These are phyloP conservation scores for Micrasema minimum DNA, from an alignment of 1,140 invertebrate genomes.

Conservation along the genomic window DNA sequence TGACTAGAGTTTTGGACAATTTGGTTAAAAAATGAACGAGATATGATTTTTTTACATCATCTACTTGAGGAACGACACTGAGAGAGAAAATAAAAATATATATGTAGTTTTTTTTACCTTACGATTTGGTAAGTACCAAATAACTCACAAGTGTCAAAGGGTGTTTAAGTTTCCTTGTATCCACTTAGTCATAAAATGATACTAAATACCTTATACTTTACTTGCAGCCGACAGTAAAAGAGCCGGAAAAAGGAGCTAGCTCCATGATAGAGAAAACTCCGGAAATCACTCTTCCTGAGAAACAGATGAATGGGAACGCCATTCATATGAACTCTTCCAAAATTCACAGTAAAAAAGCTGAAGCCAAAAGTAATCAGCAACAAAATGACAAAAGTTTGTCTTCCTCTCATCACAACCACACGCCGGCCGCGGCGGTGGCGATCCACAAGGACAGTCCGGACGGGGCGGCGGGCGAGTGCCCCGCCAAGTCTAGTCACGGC, in stretches of 20 bases:
- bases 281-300: slow-evolving; percentile 56
- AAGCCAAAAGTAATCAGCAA: slow-evolving; percentile 52
- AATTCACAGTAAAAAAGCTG: slow-evolving; percentile 53
- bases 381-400: slow-evolving; percentile 53
- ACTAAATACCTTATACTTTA: no score
- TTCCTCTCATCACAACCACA: slow-evolving; percentile 50
- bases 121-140: no score
- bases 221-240: slow-evolving; percentile 49
- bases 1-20: no score
- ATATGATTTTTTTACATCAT: no score
- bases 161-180: no score
- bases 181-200: no score
- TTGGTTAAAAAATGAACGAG: no score
- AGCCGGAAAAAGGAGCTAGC: slow-evolving; percentile 44
- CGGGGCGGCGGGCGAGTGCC: slow-evolving; percentile 49
- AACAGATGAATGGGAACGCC: slow-evolving; percentile 55
- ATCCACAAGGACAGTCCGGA: slow-evolving; percentile 53
- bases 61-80: no score
- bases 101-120: no score
- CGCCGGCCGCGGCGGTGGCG: slow-evolving; percentile 43
- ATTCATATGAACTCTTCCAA: slow-evolving; percentile 53
- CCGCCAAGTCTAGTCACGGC: slow-evolving; percentile 56
- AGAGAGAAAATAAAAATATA: no score
- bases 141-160: no score
- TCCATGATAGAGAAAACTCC: slow-evolving; percentile 54